Evolutionary conservation across 2,888 invertebrate genomes (phyloP), one percentile per base, ranked within the genome.

Genomic region (Gryllus longicercus): DNA sequence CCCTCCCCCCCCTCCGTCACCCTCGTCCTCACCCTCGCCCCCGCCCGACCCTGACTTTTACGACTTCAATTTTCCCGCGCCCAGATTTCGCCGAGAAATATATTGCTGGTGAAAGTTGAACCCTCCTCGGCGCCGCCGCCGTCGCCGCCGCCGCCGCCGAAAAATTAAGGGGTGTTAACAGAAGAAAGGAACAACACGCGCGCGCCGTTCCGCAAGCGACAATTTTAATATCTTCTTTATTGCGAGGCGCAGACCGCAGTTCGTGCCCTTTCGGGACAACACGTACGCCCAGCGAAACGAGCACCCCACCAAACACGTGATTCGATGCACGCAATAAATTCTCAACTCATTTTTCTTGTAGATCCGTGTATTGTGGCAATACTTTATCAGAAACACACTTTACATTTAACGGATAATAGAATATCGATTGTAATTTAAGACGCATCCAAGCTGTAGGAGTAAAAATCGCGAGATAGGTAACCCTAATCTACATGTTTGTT

Each of bases 11-110:
- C 63, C 16, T 63, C 14, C 63, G 16, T n/a, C n/a, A 5, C n/a
- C 63, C 63, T n/a, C 63, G 16, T 4, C 25, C 25, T 2, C 25
- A 4, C 38, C 38, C 38, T 38, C 38, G 38, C 38, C 38, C 38
- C 38, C 38, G 38, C 38, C 5, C 38, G 8, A 38, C 38, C 38
- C 63, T 63, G 63, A 63, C 63, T 63, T 63, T 63, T 63, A 63
- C 63, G 63, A 63, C 63, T 63, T 63, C 63, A 63, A 63, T 63
- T 63, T 63, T 63, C 63, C 63, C 63, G n/a, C 63, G 63, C 63
- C 63, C 63, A 63, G 63, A 63, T 63, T 63, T 63, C 63, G n/a
- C 63, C 63, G 16, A 63, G 63, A 63, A 63, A 63, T 63, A 18
- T 63, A 63, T 63, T 63, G 63, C 63, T 63, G 63, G 63, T 14